Percentiles rank a stretch among this genome's conserved stretches.
These are phyloP conservation scores for Pachypsylla venusta DNA, from an alignment of 1,140 invertebrate genomes.

Conservation along the genomic window DNA sequence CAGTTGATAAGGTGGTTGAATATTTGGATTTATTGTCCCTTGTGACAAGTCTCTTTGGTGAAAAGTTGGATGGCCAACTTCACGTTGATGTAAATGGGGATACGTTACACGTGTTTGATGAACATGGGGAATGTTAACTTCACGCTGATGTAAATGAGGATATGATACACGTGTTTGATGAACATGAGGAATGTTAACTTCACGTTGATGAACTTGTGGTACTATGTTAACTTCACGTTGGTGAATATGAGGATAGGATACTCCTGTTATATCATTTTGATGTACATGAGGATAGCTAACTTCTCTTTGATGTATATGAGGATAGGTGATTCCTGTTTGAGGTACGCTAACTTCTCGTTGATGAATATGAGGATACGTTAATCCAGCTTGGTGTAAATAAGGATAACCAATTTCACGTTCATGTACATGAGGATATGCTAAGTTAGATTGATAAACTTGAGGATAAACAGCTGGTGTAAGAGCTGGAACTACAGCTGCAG, in stretches of 20 bases:
- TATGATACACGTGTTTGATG: background rate
- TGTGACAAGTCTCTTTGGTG: too few species aligned
- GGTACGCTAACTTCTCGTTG: too few species aligned
- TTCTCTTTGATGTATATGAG: too few species aligned
- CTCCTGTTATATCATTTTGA: too few species aligned
- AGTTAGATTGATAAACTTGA: background rate
- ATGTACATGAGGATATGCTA: background rate
- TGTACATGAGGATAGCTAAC: too few species aligned
- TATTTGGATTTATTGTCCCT: too few species aligned
- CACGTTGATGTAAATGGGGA: background rate
- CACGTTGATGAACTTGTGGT: background rate
- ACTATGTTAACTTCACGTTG: background rate
- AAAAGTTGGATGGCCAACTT: background rate
- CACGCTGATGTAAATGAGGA: background rate
- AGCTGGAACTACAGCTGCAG: background rate
- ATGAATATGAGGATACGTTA: too few species aligned
- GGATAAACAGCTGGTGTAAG: background rate
- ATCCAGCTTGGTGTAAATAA: too few species aligned
- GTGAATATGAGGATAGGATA: background rate
- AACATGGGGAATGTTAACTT: background rate
- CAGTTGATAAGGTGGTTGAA: too few species aligned
- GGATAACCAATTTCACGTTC: background rate
- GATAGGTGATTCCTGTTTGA: too few species aligned
- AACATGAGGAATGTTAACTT: background rate
- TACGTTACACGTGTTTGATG: background rate